A percentile compares a stretch with the other conserved stretches of the same genome.
Conservation (phyloP, 2,888 invertebrate genomes). For the Drosophila anomalipes region DNA sequence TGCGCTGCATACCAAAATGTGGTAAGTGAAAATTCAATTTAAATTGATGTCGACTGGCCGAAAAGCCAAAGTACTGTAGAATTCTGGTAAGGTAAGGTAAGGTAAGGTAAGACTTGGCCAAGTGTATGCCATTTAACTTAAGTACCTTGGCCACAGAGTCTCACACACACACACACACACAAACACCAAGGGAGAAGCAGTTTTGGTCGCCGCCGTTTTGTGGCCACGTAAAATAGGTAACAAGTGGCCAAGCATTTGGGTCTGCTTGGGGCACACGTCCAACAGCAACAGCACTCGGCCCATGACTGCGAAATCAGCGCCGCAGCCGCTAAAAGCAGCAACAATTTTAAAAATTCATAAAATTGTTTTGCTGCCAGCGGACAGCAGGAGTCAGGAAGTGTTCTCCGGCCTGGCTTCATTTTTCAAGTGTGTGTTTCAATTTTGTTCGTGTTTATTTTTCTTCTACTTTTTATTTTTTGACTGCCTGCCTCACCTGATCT, state of each 20-base stretch:
- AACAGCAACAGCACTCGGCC: slow-evolving; percentile 43
- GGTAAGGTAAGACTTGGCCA: slow-evolving; percentile 34
- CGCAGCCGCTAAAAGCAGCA: slow-evolving; percentile 69
- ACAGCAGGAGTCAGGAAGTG: slow-evolving; percentile 36
- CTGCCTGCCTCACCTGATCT: slow-evolving; percentile 40
- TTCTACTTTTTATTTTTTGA: slow-evolving; percentile 35
- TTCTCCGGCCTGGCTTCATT: slow-evolving; percentile 59
- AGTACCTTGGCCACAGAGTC: slow-evolving; percentile 64
- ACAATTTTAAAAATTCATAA: slow-evolving; percentile 83
- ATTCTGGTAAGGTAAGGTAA: slow-evolving; percentile 20
- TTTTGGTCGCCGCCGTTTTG: slow-evolving; percentile 48
- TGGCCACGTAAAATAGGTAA: slow-evolving; percentile 77
- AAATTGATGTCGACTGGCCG: slow-evolving; percentile 77
- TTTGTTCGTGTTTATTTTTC: slow-evolving; percentile 16
- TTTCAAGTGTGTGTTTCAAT: slow-evolving; percentile 77
- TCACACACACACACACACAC: slow-evolving; percentile 14
- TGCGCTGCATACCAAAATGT: slow-evolving; percentile 69
- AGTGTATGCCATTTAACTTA: slow-evolving; percentile 80
- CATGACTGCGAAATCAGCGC: slow-evolving; percentile 77
- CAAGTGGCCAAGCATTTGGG: slow-evolving; percentile 75
- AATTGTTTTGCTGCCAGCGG: slow-evolving; percentile 43
- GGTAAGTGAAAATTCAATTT: slow-evolving; percentile 83
- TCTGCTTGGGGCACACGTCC: slow-evolving; percentile 55
- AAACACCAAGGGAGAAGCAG: slow-evolving; percentile 5
- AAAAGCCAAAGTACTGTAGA: slow-evolving; percentile 38